Conservation (phyloP, 2,888 invertebrate genomes). For the Parnassius orleans region DNA sequence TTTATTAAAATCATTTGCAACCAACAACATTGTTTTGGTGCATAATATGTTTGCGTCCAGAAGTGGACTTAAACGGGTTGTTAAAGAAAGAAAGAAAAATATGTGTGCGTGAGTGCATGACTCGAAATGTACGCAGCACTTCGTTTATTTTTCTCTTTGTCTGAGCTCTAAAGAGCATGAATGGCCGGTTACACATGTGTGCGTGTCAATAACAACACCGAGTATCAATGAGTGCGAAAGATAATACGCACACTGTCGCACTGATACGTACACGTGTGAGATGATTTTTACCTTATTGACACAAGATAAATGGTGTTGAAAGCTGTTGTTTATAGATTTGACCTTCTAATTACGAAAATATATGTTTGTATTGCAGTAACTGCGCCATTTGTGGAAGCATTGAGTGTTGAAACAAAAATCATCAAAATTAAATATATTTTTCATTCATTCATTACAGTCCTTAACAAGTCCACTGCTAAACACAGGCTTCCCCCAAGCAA, state of each 20-base stretch:
- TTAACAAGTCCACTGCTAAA: too few relatives aligned
- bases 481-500: too few relatives aligned
- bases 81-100: too few relatives aligned
- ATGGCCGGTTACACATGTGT: conserved; percentile 23
- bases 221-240: conserved; percentile 4
- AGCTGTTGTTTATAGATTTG: conserved; percentile 12
- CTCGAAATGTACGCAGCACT: too few relatives aligned
- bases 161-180: conserved; percentile 25
- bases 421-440: too few relatives aligned
- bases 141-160: too few relatives aligned
- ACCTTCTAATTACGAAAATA: conserved; percentile 6
- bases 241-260: conserved; percentile 18
- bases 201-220: conserved; percentile 19
- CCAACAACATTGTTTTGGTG: too few relatives aligned
- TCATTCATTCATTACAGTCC: too few relatives aligned
- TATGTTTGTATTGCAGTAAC: background rate
- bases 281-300: conserved; percentile 17
- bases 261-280: conserved; percentile 2
- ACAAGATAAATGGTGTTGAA: conserved; percentile 19
- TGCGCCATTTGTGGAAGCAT: background rate
- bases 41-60: too few relatives aligned
- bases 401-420: background rate
- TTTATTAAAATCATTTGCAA: too few relatives aligned
- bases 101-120: too few relatives aligned
- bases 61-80: too few relatives aligned